Conservation (phyloP, 2,113 vertebrate genomes). For the Globicephala melas region DNA sequence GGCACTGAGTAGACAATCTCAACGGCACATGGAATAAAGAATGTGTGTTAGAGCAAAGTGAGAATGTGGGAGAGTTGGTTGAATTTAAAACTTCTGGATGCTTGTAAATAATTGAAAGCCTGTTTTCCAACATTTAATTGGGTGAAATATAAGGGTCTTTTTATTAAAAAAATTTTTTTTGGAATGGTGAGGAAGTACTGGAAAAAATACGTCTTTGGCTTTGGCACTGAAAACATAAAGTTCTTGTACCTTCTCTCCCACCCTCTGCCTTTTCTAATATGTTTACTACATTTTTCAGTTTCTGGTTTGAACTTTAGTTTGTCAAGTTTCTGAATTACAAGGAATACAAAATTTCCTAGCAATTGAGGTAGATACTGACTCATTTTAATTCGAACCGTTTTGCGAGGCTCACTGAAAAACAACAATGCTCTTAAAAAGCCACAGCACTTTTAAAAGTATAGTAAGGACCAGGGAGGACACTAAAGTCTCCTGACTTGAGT, state of each 20-base stretch:
- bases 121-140: constrained; percentile 75
- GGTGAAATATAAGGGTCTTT: constrained; percentile 73
- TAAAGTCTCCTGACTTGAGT: constrained; percentile 7
- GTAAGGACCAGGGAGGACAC: background rate
- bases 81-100: constrained; percentile 68
- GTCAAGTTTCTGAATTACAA: constrained; percentile 43
- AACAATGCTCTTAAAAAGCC: constrained; percentile 36
- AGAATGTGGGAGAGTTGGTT: constrained; percentile 45
- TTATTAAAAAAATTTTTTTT: constrained; percentile 55
- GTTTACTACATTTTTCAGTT: constrained; percentile 47
- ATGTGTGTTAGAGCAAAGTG: constrained; percentile 13
- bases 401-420: constrained; percentile 32
- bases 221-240: constrained; percentile 63
- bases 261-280: background rate
- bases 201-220: constrained; percentile 62
- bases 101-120: constrained; percentile 73
- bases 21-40: background rate
- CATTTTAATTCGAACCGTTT: constrained; percentile 52
- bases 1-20: background rate
- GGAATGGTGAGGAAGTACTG: constrained; percentile 59
- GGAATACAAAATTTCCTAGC: constrained; percentile 20
- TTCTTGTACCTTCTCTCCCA: constrained; percentile 26
- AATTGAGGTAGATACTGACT: constrained; percentile 11
- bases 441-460: background rate
- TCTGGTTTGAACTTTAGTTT: constrained; percentile 48